Evolutionary conservation across 2,797 vertebrate genomes (phyloP).

Genomic region (Phrynocephalus forsythii): DNA sequence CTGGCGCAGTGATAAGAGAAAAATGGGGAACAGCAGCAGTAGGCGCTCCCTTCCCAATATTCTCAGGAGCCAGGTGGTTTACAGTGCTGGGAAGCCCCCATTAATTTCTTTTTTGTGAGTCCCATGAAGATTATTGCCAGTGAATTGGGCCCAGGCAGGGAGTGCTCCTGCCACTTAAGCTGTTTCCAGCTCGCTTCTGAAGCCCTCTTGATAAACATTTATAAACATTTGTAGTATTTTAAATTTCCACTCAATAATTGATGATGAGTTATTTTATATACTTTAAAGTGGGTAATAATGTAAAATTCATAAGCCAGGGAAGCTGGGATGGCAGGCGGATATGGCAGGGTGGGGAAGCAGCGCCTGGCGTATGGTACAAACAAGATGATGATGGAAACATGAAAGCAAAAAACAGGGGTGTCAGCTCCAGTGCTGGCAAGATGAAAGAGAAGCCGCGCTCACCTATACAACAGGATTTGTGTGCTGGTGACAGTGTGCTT

Average conservation of each 20-base stretch:
- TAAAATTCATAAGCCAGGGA: conserved; percentile 76
- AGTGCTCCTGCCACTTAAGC: conserved; percentile 60
- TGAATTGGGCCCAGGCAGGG: conserved; percentile 31
- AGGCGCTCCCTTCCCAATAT: background rate
- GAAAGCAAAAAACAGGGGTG: conserved; percentile 55
- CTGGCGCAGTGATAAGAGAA: background rate
- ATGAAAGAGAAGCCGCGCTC: conserved; percentile 22
- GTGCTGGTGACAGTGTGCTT: background rate
- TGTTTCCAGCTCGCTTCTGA: conserved; percentile 66
- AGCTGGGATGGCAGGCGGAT: conserved; percentile 68
- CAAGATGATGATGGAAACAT: conserved; percentile 68
- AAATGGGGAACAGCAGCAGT: rapidly evolving
- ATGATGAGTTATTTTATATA: conserved; percentile 77
- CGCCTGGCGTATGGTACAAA: conserved; percentile 56
- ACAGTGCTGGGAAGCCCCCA: rapidly evolving
- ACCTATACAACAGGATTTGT: background rate
- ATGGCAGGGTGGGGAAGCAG: conserved; percentile 56
- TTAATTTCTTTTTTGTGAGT: background rate
- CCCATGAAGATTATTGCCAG: background rate
- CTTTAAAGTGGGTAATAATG: conserved; percentile 77
- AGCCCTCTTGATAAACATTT: conserved; percentile 80
- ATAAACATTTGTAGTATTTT: conserved; percentile 80
- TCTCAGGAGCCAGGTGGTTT: background rate
- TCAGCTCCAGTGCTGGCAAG: conserved; percentile 32
- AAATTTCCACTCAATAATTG: conserved; percentile 77